Evolutionary conservation across 2,797 vertebrate species (phyloP).

Genomic region (Microctenopoma steveboyesi): DNA sequence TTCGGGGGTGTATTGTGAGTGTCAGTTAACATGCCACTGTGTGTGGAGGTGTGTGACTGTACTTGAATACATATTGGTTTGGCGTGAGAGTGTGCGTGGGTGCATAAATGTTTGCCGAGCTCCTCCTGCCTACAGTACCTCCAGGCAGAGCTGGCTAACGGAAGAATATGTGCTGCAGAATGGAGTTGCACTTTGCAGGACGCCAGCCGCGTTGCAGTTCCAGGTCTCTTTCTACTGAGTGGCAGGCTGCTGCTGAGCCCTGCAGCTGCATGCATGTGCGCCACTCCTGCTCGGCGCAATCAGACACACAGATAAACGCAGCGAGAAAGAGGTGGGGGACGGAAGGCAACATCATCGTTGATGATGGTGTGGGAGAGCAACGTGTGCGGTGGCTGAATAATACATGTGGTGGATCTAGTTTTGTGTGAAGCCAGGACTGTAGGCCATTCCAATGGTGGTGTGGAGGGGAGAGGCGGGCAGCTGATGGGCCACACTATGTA

Average conservation of each 20-base stretch:
- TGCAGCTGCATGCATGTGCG: conserved; percentile 70
- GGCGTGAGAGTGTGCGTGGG: conserved; percentile 76
- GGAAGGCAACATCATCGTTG: conserved; percentile 62
- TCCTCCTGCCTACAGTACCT: conserved; percentile 69
- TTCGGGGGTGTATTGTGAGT: conserved; percentile 74
- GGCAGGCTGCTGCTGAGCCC: conserved; percentile 66
- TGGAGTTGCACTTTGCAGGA: conserved; percentile 74
- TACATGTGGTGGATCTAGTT: conserved; percentile 85
- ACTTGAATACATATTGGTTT: conserved; percentile 80
- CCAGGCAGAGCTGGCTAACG: conserved; percentile 73
- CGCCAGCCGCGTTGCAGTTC: conserved; percentile 67
- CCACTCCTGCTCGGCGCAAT: conserved; percentile 60
- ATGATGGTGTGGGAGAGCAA: conserved; percentile 77
- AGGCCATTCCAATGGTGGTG: conserved; percentile 67
- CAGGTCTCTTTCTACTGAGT: conserved; percentile 63
- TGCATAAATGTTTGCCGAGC: conserved; percentile 80
- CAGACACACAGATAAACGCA: conserved; percentile 59
- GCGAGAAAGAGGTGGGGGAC: conserved; percentile 34
- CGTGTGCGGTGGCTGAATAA: conserved; percentile 86
- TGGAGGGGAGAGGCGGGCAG: conserved; percentile 36
- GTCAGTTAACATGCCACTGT: conserved; percentile 71
- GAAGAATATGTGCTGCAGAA: conserved; percentile 78
- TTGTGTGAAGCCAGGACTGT: conserved; percentile 79
- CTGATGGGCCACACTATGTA: conserved; percentile 49
- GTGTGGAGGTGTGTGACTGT: conserved; percentile 82